Evolutionary conservation across 2,888 invertebrate genomes (phyloP).

Genomic region (Ormyrus nitidulus): DNA sequence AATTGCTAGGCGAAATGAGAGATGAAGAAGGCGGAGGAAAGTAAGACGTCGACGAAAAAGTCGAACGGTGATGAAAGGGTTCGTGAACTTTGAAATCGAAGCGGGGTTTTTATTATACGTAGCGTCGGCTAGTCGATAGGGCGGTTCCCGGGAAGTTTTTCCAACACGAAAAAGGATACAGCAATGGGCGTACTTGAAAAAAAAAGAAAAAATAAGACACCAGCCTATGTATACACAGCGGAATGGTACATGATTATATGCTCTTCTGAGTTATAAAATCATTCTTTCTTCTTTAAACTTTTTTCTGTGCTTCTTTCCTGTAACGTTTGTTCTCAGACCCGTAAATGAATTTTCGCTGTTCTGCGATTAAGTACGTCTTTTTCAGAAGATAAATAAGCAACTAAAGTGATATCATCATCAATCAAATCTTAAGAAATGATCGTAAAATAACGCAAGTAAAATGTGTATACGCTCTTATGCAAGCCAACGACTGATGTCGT

Average conservation of each 20-base stretch:
- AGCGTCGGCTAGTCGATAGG: constrained; percentile 7
- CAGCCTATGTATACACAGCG: constrained; percentile 15
- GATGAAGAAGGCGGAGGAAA: constrained; percentile 15
- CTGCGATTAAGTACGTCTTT: not conserved
- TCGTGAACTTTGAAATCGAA: constrained; percentile 60
- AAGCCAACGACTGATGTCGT: constrained; percentile 30
- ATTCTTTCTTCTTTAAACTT: no score
- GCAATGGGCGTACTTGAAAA: constrained; percentile 27
- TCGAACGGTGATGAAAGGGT: constrained; percentile 45
- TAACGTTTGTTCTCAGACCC: not conserved
- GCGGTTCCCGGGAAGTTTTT: constrained; percentile 5
- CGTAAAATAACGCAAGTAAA: constrained; percentile 1
- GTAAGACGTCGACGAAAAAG: constrained; percentile 26
- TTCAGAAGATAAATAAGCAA: not conserved
- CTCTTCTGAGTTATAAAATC: constrained; percentile 18
- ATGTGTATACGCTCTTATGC: not conserved
- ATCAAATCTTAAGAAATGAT: constrained; percentile 27
- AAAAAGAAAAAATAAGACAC: constrained; percentile 15
- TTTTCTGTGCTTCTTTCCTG: not conserved
- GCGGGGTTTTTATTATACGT: constrained; percentile 54
- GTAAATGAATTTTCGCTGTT: constrained; percentile 15
- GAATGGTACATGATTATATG: constrained; percentile 43
- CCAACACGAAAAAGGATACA: constrained; percentile 14
- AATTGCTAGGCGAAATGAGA: not conserved
- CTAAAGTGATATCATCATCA: constrained; percentile 5